Base-by-base conservation (phyloP, 2,113 vertebrate genomes). In the Sialia sialis region DNA sequence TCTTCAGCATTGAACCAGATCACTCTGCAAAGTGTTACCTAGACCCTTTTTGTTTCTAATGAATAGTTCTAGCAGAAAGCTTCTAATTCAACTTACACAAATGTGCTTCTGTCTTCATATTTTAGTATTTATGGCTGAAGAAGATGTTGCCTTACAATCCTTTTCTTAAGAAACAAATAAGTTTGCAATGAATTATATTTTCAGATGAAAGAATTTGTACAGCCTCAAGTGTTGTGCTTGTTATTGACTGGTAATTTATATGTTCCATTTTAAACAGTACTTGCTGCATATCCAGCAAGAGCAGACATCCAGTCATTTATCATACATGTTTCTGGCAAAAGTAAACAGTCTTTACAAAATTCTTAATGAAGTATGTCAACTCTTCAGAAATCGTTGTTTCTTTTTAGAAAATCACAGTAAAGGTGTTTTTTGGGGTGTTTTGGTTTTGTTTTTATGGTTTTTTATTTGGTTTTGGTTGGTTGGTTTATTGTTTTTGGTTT, bases 91-190 rank as follows among this genome's bases (percentile, higher is more conserved):
- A 36, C 44, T 90, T 88, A 38, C n/a, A 52, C 69, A 63, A 93
- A 92, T 75, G 78, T 91, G 27, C 48, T 73, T 79, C 63, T 88
- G 30, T 63, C 75, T 77, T 67, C 66, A 23, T 76, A 77, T 74
- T 96, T 93, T 85, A 91, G 74, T 79, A 82, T 95, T 91, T 73
- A 39, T 86, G 22, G 36, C 58, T 95, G 26, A 89, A 82, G 62
- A 75, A 81, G 46, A 63, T 39, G 25, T 58, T 76, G 15, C 63
- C 63, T 67, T 11, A 5, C 19, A 89, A 62, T 83, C 15, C 9
- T 77, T 34, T 83, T 73, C 30, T 59, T 70, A 79, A 83, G 36
- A 87, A 90, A 83, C 0, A 1, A 70, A 59, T 83, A 55, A 59
- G 20, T 91, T 93, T 29, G 7, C 74, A 87, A 83, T 87, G 29